Evolutionary conservation across 2,888 invertebrate species (phyloP).

Genomic region (Pyrrhia umbra): DNA sequence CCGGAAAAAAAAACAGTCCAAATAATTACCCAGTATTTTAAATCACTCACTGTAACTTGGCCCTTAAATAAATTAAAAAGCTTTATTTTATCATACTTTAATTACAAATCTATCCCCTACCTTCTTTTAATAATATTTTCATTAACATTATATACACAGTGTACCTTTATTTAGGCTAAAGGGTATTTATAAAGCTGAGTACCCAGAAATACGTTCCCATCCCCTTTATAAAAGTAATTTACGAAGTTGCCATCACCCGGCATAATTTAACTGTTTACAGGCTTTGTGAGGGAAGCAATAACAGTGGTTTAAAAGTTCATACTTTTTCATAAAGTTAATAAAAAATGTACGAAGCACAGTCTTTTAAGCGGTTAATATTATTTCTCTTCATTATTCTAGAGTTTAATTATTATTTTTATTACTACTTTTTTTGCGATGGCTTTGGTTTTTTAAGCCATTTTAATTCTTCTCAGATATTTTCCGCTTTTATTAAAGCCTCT

Average conservation of each 20-base stretch:
- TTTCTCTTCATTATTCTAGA: conserved; percentile 24
- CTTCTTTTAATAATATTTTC: conserved; percentile 38
- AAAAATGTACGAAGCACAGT: conserved; percentile 39
- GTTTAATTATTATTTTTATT: conserved; percentile 17
- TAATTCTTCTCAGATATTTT: background rate
- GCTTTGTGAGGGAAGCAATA: conserved; percentile 53
- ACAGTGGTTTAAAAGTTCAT: conserved; percentile 54
- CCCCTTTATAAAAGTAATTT: conserved; percentile 58
- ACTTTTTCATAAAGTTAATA: conserved; percentile 50
- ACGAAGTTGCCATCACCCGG: conserved; percentile 50
- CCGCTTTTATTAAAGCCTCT: too few relatives aligned
- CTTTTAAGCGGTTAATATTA: conserved; percentile 25
- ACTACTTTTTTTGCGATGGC: background rate
- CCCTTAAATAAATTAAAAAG: conserved; percentile 5
- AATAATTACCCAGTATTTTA: conserved; percentile 12
- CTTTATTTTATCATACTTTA: conserved; percentile 26
- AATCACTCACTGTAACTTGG: background rate
- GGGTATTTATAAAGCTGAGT: conserved; percentile 51
- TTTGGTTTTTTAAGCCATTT: conserved; percentile 3
- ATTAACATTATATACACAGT: conserved; percentile 32
- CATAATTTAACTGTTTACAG: conserved; percentile 55
- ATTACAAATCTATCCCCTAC: conserved; percentile 40
- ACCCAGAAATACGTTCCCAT: conserved; percentile 49
- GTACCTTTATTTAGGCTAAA: conserved; percentile 53
- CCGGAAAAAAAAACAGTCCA: background rate